Base-by-base conservation (phyloP, 2,797 vertebrate species). In the Potorous gilbertii region DNA sequence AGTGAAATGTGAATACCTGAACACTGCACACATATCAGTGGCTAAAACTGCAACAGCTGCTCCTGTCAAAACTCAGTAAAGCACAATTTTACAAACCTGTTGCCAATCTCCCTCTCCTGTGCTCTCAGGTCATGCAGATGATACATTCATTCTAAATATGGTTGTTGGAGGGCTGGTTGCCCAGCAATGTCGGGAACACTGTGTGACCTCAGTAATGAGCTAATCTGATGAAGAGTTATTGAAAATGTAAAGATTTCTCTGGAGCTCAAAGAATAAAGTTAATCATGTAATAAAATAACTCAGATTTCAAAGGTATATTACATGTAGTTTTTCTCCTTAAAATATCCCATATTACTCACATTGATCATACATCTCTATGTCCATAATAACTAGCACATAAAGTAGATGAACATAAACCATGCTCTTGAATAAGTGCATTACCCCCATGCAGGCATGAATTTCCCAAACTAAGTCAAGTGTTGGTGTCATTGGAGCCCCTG, bases 61-160 rank as follows among this genome's bases (percentile, higher is more conserved):
- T 95, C 62, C 95, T 96, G 94, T 96, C 50, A 95, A 96, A 97
- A 97, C 97, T 97, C 50, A 95, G 56, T 55, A 93, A 96, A 96
- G 93, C 91, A 66, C 96, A 97, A 96, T 93, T 92, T 94, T 92
- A 96, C 96, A 97, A 96, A 97, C 97, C 96, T 98, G 97, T 97
- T 97, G 95, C 56, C 96, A 97, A 54, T 40, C 95, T 96, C 91
- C 92, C 94, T 96, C 55, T 91, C 92, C 54, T 27, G 92, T 94
- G 74, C 31, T 95, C 55, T 92, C 81, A 29, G 54, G 74, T 87
- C 40, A 74, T 46, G 56, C 28, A 9, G 40, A 81, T 62, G 89
- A 96, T 28, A 57, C 52, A 96, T 93, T 90, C 52, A 96, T 93
- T 90, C 46, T 94, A 94, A 97, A 52, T 87, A 94, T 90, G 31